phyloP scores from a whole-genome alignment of 2,888 invertebrate genomes.

The Sinotaia quadrata region DNA sequence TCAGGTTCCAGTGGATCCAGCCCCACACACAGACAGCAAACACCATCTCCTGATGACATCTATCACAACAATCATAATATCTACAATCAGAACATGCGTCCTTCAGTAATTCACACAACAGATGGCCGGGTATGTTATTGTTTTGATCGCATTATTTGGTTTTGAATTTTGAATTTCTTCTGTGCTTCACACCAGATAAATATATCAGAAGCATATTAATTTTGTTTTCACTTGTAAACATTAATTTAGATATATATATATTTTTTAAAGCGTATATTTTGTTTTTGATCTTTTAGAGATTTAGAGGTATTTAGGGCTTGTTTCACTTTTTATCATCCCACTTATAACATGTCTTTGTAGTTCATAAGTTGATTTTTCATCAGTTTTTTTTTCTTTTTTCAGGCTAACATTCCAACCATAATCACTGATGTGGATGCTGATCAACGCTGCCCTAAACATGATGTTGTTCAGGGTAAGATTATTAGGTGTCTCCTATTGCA shows the following conservation, averaged over 20 bases:
- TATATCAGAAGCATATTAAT: neutral
- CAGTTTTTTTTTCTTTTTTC: constrained; percentile 5
- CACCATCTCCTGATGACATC: neutral
- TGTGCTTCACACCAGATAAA: neutral
- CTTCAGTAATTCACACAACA: neutral
- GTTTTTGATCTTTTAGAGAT: no score
- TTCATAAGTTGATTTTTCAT: no score
- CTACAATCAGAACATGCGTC: neutral
- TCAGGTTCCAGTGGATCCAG: neutral
- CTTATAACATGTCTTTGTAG: no score
- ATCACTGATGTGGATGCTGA: constrained; percentile 6
- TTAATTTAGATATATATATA: no score
- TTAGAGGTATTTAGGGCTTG: no score
- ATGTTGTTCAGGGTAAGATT: neutral
- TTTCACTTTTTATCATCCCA: no score
- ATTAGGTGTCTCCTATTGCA: no score
- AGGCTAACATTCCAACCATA: constrained; percentile 27
- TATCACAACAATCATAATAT: neutral
- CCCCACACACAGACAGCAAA: neutral
- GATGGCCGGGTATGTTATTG: neutral
- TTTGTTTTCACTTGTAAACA: neutral
- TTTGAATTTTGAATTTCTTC: neutral
- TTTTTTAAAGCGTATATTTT: no score
- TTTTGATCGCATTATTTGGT: neutral
- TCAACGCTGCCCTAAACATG: neutral